A percentile compares a stretch with the other conserved stretches of the same genome.
phyloP scores from a whole-genome alignment of 2,113 vertebrate species.

The Mionectes macconnelli region DNA sequence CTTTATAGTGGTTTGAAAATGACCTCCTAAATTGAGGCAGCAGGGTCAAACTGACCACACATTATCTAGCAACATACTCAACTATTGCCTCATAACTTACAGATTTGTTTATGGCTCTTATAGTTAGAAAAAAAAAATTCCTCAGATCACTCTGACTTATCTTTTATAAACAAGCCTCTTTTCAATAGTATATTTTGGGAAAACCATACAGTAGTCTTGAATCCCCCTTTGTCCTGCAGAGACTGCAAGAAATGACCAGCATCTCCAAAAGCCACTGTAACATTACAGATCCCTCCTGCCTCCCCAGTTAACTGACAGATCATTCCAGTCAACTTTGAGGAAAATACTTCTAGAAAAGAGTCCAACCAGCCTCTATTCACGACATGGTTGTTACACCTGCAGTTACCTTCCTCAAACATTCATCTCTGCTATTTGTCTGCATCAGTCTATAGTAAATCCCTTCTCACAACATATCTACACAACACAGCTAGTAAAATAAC shows the following conservation, averaged over 20 bases:
- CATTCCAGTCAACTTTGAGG: not conserved
- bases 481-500: not conserved
- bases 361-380: not conserved
- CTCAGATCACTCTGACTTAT: slow-evolving; percentile 7
- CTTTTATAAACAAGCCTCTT: slow-evolving; percentile 16
- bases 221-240: not conserved
- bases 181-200: not conserved
- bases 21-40: slow-evolving; percentile 43
- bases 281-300: not conserved
- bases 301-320: not conserved
- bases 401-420: not conserved
- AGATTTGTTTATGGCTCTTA: slow-evolving; percentile 53
- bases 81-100: slow-evolving; percentile 50
- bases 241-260: not conserved
- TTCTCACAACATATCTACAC: not conserved
- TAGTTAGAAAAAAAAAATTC: slow-evolving; percentile 49
- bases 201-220: not conserved
- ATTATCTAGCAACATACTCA: slow-evolving; percentile 24
- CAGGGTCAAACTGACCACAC: slow-evolving; percentile 56
- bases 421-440: not conserved
- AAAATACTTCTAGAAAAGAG: not conserved
- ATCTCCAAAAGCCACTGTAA: not conserved
- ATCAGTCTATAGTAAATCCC: not conserved
- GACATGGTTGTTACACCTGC: not conserved
- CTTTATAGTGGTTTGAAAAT: slow-evolving; percentile 22